phyloP scores from a whole-genome alignment of 1,140 invertebrate species.

The Theocolax elegans region DNA sequence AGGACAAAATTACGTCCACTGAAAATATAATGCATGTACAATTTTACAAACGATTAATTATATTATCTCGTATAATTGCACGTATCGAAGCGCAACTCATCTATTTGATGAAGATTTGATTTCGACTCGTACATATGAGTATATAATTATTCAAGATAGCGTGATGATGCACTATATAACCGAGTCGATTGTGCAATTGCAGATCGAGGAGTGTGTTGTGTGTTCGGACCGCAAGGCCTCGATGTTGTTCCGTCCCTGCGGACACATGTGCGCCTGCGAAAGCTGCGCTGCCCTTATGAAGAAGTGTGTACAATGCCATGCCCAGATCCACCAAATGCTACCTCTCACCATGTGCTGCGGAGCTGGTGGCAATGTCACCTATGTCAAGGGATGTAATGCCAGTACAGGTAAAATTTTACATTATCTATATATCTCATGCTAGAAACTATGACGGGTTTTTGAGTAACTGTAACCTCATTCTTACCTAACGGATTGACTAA shows the following conservation, averaged over 20 bases:
- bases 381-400: slow-evolving; percentile 51
- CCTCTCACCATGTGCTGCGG: slow-evolving; percentile 79
- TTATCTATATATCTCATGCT: neutral
- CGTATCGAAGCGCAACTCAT: no score
- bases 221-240: slow-evolving; percentile 94
- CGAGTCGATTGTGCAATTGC: no score
- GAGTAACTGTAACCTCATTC: no score
- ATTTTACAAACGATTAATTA: no score
- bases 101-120: no score
- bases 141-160: no score
- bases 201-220: slow-evolving; percentile 96
- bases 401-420: slow-evolving; percentile 21
- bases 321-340: slow-evolving; percentile 84
- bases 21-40: no score
- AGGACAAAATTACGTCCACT: no score
- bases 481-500: no score
- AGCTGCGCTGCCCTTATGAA: slow-evolving; percentile 94
- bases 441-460: neutral
- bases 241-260: slow-evolving; percentile 92
- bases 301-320: slow-evolving; percentile 94
- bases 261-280: slow-evolving; percentile 95
- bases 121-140: no score
- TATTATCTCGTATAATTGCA: no score
- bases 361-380: slow-evolving; percentile 61
- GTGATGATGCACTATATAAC: no score